phyloP scores from a whole-genome alignment of 2,888 invertebrate genomes.

The Phorcus lineatus region DNA sequence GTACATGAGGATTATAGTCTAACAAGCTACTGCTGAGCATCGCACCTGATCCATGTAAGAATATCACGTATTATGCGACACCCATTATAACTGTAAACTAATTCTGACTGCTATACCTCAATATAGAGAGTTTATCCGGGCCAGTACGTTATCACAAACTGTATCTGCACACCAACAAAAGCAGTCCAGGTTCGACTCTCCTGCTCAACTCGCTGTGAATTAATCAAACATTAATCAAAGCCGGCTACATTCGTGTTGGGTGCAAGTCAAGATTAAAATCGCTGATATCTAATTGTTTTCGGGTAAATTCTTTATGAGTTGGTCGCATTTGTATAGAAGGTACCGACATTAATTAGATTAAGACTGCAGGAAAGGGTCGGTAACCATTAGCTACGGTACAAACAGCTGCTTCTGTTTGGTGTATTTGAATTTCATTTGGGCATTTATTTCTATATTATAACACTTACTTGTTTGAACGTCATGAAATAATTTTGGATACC shows the following conservation, averaged over 20 bases:
- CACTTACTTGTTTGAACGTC: not conserved
- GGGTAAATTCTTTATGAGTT: conserved; percentile 22
- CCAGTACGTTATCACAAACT: not conserved
- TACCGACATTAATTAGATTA: not conserved
- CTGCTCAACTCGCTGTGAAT: not conserved
- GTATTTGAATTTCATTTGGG: too few species aligned
- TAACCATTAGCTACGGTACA: not conserved
- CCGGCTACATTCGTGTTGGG: conserved; percentile 9
- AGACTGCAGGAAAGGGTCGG: not conserved
- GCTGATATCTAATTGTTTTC: conserved; percentile 19
- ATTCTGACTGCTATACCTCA: not conserved
- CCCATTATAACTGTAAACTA: too few species aligned
- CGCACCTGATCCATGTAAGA: too few species aligned
- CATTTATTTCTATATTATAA: not conserved
- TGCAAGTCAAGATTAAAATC: conserved; percentile 1
- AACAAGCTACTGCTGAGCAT: too few species aligned
- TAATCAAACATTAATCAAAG: conserved; percentile 18
- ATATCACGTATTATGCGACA: too few species aligned
- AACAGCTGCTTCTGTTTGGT: not conserved
- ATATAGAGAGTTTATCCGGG: too few species aligned
- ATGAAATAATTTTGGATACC: too few species aligned
- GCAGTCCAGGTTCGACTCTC: not conserved
- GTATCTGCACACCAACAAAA: not conserved
- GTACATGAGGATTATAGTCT: too few species aligned
- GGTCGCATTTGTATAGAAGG: not conserved